Percentiles rank a stretch among this genome's conserved stretches.
phyloP scores from a whole-genome alignment of 2,888 invertebrate species.

The Pediacus dermestoides region DNA sequence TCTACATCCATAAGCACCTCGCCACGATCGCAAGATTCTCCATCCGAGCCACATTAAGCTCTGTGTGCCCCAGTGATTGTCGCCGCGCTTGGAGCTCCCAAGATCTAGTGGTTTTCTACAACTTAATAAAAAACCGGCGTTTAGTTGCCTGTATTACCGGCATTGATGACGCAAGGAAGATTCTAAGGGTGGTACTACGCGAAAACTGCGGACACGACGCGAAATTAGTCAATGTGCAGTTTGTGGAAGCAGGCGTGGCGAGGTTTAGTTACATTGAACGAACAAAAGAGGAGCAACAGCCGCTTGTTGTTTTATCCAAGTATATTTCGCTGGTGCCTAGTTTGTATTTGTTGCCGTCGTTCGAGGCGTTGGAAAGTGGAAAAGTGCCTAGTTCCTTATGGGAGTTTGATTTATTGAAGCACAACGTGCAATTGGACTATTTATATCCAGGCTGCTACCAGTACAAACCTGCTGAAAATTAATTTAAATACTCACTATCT shows the following conservation, averaged over 20 bases:
- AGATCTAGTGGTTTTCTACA: too few relatives aligned
- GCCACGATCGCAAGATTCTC: too few relatives aligned
- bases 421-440: slow-evolving; percentile 1
- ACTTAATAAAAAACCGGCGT: neutral
- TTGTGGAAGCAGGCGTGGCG: neutral
- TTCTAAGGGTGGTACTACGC: slow-evolving; percentile 2
- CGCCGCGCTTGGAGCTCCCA: too few relatives aligned
- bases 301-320: neutral
- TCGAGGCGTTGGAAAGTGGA: neutral
- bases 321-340: neutral
- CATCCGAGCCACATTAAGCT: too few relatives aligned
- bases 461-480: neutral
- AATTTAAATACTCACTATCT: neutral
- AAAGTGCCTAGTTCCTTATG: neutral
- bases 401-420: neutral
- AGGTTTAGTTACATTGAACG: too few relatives aligned
- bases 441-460: neutral
- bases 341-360: neutral
- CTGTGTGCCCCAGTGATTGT: too few relatives aligned
- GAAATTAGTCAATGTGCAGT: neutral
- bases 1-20: too few relatives aligned
- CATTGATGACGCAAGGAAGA: neutral
- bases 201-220: neutral
- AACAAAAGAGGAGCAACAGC: neutral
- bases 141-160: neutral